phyloP scores from a whole-genome alignment of 92 coral and sea anemone species.

The Porites rus region DNA sequence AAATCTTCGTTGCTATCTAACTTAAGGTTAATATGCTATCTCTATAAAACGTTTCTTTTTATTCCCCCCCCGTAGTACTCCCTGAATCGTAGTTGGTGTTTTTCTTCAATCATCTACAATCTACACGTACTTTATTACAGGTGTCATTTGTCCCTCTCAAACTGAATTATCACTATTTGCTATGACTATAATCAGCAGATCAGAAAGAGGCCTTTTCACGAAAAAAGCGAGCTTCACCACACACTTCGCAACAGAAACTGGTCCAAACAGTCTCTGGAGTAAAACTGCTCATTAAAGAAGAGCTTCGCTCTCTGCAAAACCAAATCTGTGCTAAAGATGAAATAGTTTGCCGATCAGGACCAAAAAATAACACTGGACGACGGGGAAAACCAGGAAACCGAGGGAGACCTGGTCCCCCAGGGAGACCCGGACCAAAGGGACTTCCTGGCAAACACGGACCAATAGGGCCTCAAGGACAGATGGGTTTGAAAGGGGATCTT shows the following conservation, averaged over 20 bases:
- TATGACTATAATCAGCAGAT: not conserved
- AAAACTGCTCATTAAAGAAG: conserved; percentile 41
- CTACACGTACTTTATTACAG: too few species aligned
- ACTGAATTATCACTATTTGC: not conserved
- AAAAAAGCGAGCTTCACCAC: not conserved
- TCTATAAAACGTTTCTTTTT: not conserved
- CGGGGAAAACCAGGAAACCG: conserved; percentile 55
- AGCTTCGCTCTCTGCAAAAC: conserved; percentile 35
- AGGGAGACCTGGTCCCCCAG: conserved; percentile 50
- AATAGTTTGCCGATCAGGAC: conserved; percentile 58
- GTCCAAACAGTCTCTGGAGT: conserved; percentile 14
- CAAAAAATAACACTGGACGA: conserved; percentile 50
- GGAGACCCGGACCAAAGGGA: conserved; percentile 51
- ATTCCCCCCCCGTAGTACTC: not conserved
- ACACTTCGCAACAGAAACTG: not conserved
- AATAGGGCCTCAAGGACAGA: conserved; percentile 46
- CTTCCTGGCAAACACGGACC: conserved; percentile 74
- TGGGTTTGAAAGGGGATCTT: conserved; percentile 37
- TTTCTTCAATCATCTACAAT: too few species aligned
- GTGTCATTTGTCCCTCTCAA: too few species aligned
- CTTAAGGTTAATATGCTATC: not conserved
- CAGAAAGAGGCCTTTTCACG: not conserved
- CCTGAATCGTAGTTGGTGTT: too few species aligned
- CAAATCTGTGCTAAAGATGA: conserved; percentile 59
- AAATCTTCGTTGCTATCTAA: not conserved